Percentiles rank a stretch among this genome's conserved stretches.
These are phyloP conservation scores for Hymenochirus boettgeri DNA, from an alignment of 2,113 vertebrate species.

Conservation along the genomic window DNA sequence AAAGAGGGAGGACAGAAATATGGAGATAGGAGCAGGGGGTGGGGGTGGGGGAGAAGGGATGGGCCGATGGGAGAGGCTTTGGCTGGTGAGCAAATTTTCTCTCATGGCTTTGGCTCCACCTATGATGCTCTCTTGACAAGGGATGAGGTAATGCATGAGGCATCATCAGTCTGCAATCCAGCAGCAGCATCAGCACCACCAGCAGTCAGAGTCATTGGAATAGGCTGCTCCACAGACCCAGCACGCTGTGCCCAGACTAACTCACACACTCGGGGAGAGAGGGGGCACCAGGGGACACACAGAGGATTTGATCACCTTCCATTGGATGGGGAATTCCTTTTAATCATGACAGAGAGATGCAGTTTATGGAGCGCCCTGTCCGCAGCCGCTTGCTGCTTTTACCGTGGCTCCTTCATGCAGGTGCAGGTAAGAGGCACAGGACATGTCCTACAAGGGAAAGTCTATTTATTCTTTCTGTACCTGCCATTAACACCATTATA, in stretches of 20 bases:
- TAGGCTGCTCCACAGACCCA: background rate
- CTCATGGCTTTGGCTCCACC: constrained; percentile 21
- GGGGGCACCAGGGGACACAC: background rate
- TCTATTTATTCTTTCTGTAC: too few relatives aligned
- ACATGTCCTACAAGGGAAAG: too few relatives aligned
- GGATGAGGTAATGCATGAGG: constrained; percentile 70
- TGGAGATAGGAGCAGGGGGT: background rate
- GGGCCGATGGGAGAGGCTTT: constrained; percentile 43
- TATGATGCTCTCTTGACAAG: constrained; percentile 53
- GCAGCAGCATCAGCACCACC: constrained; percentile 52
- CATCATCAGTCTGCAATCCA: constrained; percentile 62
- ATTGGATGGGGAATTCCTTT: constrained; percentile 29
- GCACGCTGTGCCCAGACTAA: constrained; percentile 38
- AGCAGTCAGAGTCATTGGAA: constrained; percentile 30
- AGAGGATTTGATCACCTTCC: background rate
- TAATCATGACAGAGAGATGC: constrained; percentile 87
- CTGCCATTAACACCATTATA: too few relatives aligned
- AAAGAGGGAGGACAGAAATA: background rate
- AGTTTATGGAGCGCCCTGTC: constrained; percentile 96
- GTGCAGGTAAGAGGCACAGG: constrained; percentile 93
- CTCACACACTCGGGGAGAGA: background rate
- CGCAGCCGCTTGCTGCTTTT: constrained; percentile 96
- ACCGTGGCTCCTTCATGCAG: constrained; percentile 96
- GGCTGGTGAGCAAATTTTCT: constrained; percentile 10
- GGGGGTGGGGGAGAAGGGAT: constrained; percentile 12